phyloP scores from a whole-genome alignment of 2,888 invertebrate species.

The Caenorhabditis zanzibari region DNA sequence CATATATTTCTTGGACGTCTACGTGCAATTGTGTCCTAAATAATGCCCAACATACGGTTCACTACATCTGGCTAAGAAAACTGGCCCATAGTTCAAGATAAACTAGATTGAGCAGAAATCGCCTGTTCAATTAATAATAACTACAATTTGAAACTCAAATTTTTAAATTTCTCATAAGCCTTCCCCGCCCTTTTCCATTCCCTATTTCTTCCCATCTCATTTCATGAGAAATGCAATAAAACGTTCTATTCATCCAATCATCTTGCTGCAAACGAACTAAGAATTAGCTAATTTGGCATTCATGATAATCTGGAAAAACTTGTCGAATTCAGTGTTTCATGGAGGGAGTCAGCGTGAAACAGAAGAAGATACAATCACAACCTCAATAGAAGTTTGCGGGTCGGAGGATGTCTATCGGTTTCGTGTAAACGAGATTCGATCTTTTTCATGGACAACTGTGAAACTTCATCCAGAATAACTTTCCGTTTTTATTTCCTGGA shows the following conservation, averaged over 20 bases:
- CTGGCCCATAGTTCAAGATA: conserved; percentile 5
- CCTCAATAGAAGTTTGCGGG: conserved; percentile 45
- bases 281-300: background rate
- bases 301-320: conserved; percentile 11
- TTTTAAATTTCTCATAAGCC: background rate
- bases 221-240: conserved; percentile 8
- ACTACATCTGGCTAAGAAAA: background rate
- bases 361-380: conserved; percentile 17
- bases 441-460: background rate
- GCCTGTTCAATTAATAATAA: background rate
- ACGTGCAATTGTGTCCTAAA: conserved; percentile 12
- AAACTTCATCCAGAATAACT: conserved; percentile 3
- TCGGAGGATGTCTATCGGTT: conserved; percentile 46
- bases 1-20: conserved; percentile 40
- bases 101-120: background rate
- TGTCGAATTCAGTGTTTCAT: background rate
- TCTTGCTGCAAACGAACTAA: background rate
- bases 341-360: background rate
- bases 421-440: background rate
- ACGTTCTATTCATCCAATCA: background rate
- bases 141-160: background rate
- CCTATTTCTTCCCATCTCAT: conserved; percentile 8
- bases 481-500: background rate
- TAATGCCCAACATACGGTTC: conserved; percentile 33
- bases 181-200: background rate